phyloP scores from a whole-genome alignment of 92 coral and sea anemone genomes.

The Paragorgia papillata region DNA sequence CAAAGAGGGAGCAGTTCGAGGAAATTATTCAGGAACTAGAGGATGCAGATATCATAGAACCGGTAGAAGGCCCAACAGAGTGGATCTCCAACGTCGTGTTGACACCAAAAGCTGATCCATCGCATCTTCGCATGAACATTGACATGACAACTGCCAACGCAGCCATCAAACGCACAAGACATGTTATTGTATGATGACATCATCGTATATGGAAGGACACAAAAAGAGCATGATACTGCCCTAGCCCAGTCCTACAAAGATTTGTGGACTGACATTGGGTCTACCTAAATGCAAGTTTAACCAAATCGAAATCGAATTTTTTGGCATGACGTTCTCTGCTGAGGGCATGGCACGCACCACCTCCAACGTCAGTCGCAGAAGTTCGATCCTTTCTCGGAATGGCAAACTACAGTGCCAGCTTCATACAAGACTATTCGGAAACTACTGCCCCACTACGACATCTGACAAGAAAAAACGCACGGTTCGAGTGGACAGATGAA shows the following conservation, averaged over 20 bases:
- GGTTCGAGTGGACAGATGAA: neutral
- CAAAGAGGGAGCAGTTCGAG: too few relatives aligned
- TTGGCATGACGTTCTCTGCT: neutral
- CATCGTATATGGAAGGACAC: too few relatives aligned
- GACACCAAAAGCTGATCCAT: conserved; percentile 42
- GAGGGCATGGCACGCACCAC: neutral
- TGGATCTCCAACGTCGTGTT: conserved; percentile 23
- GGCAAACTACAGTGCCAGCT: conserved; percentile 8
- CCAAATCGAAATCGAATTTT: neutral
- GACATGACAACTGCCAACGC: conserved; percentile 48
- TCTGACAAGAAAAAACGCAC: neutral
- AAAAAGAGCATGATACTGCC: too few relatives aligned
- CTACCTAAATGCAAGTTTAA: neutral
- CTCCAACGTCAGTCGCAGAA: neutral
- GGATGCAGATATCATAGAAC: too few relatives aligned
- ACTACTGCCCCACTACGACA: conserved; percentile 7
- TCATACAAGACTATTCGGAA: conserved; percentile 3
- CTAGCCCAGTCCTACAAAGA: too few relatives aligned
- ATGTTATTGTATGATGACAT: conserved; percentile 23
- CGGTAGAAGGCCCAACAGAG: neutral
- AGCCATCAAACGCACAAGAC: conserved; percentile 44
- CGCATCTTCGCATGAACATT: conserved; percentile 22
- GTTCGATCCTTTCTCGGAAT: conserved; percentile 13
- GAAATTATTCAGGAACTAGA: too few relatives aligned
- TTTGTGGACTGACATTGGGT: conserved; percentile 2